phyloP scores from a whole-genome alignment of 2,888 invertebrate species.

The Eugnorisma glareosa region DNA sequence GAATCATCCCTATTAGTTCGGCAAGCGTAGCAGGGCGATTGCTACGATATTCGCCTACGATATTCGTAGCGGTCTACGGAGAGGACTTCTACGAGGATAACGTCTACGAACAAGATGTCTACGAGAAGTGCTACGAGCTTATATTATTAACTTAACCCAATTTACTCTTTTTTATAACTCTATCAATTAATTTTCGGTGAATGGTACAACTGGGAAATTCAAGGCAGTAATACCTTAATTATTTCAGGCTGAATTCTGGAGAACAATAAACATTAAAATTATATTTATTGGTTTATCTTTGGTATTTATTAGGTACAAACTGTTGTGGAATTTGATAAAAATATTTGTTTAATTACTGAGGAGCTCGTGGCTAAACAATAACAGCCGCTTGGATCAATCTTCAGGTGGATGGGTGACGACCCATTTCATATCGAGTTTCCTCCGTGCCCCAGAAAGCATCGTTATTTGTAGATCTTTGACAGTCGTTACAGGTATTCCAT shows the following conservation, averaged over 20 bases:
- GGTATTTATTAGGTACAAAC: constrained; percentile 1
- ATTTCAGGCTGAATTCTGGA: constrained; percentile 3
- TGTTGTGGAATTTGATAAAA: background rate
- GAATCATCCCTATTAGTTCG: no score
- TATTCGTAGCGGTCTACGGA: constrained; percentile 32
- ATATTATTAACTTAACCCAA: constrained; percentile 3
- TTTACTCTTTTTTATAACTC: background rate
- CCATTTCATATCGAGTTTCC: no score
- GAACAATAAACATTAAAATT: background rate
- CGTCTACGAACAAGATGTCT: constrained; percentile 17
- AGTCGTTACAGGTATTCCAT: no score
- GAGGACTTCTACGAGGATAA: background rate
- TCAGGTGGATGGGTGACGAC: no score
- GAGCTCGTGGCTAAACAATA: no score
- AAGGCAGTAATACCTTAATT: background rate
- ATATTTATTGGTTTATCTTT: constrained; percentile 9
- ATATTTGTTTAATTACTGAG: background rate
- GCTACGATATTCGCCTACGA: constrained; percentile 22
- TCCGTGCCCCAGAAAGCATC: no score
- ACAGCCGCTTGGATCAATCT: no score
- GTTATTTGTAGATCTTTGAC: no score
- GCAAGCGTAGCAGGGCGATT: background rate
- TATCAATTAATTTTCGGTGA: background rate
- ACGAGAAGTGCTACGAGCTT: constrained; percentile 33
- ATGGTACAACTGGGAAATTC: constrained; percentile 24